A percentile compares a stretch with the other conserved stretches of the same genome.
Conservation (phyloP, 2,888 invertebrate species). For the Synergus gifuensis region DNA sequence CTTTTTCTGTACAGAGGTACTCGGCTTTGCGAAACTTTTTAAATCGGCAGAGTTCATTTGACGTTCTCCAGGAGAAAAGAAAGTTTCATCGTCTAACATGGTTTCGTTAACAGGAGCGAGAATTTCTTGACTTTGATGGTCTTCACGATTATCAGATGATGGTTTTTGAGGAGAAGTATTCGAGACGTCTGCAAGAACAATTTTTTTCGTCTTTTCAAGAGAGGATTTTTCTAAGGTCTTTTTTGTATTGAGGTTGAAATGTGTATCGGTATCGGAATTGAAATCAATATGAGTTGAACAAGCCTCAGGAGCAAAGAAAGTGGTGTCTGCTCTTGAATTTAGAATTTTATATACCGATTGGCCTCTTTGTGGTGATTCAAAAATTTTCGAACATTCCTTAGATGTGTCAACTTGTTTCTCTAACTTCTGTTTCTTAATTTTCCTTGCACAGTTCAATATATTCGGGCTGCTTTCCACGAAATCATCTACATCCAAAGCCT, state of each 20-base stretch:
- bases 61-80: constrained; percentile 60
- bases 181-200: background rate
- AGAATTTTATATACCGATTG: background rate
- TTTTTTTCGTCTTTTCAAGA: background rate
- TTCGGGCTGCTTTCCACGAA: constrained; percentile 35
- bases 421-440: constrained; percentile 45
- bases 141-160: background rate
- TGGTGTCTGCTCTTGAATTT: background rate
- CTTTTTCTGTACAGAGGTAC: constrained; percentile 50
- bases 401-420: constrained; percentile 30
- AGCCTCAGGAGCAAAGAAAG: background rate
- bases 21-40: constrained; percentile 49
- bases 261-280: constrained; percentile 7
- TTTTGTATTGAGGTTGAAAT: constrained; percentile 2
- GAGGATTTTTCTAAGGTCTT: background rate
- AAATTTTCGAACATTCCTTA: constrained; percentile 32
- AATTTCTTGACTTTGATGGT: background rate
- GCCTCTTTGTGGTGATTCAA: background rate
- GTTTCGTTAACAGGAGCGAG: background rate
- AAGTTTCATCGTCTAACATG: constrained; percentile 61
- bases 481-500: constrained; percentile 35
- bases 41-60: constrained; percentile 43
- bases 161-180: background rate
- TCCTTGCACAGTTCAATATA: background rate
- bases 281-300: background rate